Evolutionary conservation across 2,888 invertebrate species (phyloP), one percentile per base, ranked within the genome.

Genomic region (Ennomos quercinarius): DNA sequence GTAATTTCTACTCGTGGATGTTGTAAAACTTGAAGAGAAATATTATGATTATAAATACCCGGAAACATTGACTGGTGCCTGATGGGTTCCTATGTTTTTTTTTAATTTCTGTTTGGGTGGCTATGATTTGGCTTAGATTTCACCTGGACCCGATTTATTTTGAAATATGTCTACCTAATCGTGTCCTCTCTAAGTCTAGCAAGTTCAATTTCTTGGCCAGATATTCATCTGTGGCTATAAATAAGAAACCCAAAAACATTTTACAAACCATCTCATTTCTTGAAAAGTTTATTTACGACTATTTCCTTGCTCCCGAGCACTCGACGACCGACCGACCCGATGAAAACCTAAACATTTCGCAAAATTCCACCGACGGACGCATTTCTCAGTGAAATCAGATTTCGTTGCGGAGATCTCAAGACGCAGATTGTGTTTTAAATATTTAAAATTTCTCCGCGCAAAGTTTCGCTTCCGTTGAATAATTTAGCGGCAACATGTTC

Each of bases 381-480:
- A 45, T 60, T 55, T 42, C 48, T 55, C 60, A 51, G 27, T 35
- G n/a, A 63, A 67, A 62, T 64, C 64, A 62, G 63, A 65, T 62
- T 64, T 47, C 49, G 27, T 42, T 34, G 45, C 47, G 44, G 57
- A 57, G 54, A 63, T 48, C 62, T 61, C 59, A 48, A 65, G 63
- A 64, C 57, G 61, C 63, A 60, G 60, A 63, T 66, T 68, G 56
- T 56, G 64, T 59, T 68, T 67, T 70, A 62, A 68, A 69, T 68
- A 70, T 68, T 70, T 66, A 68, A 70, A 70, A 67, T 66, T 45
- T 61, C 63, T 42, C 56, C 49, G 53, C 61, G 61, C 61, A 45
- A 66, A 63, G 56, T 64, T 67, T 42, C 46, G 35, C 43, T 50
- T 49, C 47, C 58, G 51, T 59, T 49, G 63, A 63, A 70, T 69